Conservation (phyloP, 2,113 vertebrate species). For the Excalfactoria chinensis region DNA sequence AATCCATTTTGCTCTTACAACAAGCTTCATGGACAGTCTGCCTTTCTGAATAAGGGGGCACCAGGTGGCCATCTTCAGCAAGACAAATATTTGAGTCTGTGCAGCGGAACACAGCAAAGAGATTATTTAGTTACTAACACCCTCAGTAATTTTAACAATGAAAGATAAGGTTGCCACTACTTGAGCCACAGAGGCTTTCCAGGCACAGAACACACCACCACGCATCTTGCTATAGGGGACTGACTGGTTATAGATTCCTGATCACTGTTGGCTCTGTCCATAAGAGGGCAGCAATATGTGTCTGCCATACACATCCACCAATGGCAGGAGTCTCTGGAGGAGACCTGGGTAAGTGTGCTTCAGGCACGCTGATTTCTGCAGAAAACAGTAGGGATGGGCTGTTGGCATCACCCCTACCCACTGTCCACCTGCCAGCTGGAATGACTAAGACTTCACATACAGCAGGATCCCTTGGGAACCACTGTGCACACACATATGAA, state of each 20-base stretch:
- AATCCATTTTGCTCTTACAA: not conserved
- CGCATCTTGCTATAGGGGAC: not conserved
- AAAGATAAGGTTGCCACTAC: not conserved
- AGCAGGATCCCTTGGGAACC: not conserved
- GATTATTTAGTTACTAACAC: not conserved
- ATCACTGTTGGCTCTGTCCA: not conserved
- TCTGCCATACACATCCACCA: not conserved
- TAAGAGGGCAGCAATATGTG: not conserved
- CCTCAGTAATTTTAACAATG: not conserved
- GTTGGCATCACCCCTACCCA: not conserved
- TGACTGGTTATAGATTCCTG: not conserved
- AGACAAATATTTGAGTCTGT: not conserved
- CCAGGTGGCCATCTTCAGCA: not conserved
- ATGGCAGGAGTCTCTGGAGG: not conserved
- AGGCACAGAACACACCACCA: not conserved
- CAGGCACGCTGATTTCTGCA: not conserved
- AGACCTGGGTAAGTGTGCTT: not conserved
- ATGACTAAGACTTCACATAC: not conserved
- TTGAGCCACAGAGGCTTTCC: not conserved
- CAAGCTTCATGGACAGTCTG: not conserved
- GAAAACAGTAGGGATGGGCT: not conserved
- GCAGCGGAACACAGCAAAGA: not conserved
- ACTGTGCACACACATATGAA: not conserved
- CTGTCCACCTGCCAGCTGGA: not conserved
- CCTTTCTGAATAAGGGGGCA: not conserved